These are phyloP conservation scores for Aplysina aerophoba DNA, from an alignment of 37 sponge, comb jelly and placozoan genomes.

Conservation along the genomic window DNA sequence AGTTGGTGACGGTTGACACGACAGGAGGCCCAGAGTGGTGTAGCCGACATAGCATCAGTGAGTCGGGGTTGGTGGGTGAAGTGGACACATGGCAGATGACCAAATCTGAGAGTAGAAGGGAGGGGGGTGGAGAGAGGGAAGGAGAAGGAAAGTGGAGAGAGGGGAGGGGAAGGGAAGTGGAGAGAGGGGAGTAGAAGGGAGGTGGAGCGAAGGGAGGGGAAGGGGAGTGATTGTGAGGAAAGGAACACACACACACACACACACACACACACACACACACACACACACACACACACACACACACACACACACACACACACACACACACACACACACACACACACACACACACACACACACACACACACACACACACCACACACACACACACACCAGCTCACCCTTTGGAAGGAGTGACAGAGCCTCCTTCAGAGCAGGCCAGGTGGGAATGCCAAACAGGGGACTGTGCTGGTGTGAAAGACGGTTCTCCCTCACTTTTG, in stretches of 20 bases:
- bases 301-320: neutral
- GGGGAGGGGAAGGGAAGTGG: too few relatives aligned
- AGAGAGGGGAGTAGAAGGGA: too few relatives aligned
- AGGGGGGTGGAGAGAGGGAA: too few relatives aligned
- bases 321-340: too few relatives aligned
- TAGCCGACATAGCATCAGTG: neutral
- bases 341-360: too few relatives aligned
- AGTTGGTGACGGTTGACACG: neutral
- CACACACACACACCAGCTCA: neutral
- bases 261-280: neutral
- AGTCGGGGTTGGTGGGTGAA: neutral
- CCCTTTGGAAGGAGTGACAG: neutral
- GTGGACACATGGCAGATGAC: neutral
- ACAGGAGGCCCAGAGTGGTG: neutral
- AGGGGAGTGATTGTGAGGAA: too few relatives aligned
- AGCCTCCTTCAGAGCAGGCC: neutral
- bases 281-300: slow-evolving; percentile 15
- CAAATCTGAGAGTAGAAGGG: neutral
- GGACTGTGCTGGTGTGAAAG: too few relatives aligned
- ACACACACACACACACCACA: too few relatives aligned
- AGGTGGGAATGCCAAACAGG: neutral
- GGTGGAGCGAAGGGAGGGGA: too few relatives aligned
- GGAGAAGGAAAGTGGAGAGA: too few relatives aligned
- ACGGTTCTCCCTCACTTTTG: too few relatives aligned
- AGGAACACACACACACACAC: neutral